Base-by-base conservation (phyloP, 2,888 invertebrate species). In the Philhelius pedissequus region DNA sequence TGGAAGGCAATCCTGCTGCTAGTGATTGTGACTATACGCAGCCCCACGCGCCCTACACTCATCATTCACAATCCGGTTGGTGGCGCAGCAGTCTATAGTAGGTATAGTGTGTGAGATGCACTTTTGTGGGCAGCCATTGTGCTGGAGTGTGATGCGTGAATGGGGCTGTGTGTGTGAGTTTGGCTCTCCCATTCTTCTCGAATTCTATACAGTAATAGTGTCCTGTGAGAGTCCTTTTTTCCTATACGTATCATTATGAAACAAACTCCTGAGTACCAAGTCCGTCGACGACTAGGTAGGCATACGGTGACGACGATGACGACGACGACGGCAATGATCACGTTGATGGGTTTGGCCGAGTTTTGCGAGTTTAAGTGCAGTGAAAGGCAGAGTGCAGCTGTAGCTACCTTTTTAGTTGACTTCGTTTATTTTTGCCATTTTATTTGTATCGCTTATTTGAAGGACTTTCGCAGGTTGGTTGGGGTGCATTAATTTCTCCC, bases 331-430 rank as follows among this genome's bases (percentile, higher is more conserved):
- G 76, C 86, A 66, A 75, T 71, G 74, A 86, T 86, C 86, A 80
- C 77, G 74, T 71, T 83, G 86, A 87, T 86, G 86, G 86, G 87
- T 86, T 86, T 87, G 86, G 87, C 86, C 86, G 87, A 86, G 80
- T 86, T 86, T 86, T 82, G 32, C 20, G 58, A 74, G 70, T 74
- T 74, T 70, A 82, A 82, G 86, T 70, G 70, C 54, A 78, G 56
- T 43, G 77, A 71, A 83, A 56, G 83, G 62, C 69, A 40, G 73
- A 62, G 54, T 52, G 54, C 64, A 58, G 22, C 35, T 43, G 32
- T 60, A 69, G 66, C 62, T 76, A 71, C 76, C 76, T 66, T 76
- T 81, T 71, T 71, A 76, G 66, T 66, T 66, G 68, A 62, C 43
- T 69, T 52, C 6, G 25, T 50, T 64, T 64, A 60, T 40, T 22